Evolutionary conservation across 2,888 invertebrate genomes (phyloP), one percentile per base, ranked within the genome.

Genomic region (Synergus laeviventris): DNA sequence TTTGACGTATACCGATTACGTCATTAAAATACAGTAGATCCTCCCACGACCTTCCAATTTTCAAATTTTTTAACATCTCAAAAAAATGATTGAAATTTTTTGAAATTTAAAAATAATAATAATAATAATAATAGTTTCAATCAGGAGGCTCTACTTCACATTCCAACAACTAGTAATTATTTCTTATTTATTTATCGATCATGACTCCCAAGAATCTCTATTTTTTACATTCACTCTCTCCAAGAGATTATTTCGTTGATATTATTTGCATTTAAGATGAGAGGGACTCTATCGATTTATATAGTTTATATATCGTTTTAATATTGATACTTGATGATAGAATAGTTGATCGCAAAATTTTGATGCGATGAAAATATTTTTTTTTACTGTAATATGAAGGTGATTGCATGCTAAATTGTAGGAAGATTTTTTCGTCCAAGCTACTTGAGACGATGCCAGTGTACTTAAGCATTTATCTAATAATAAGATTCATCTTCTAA

Each of bases 381-480:
- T 12, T 49, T 49, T 49, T 9, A 49, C n/a, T 18, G n/a, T 49
- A 49, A 49, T 49, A 49, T 8, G 49, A 49, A 49, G 49, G n/a
- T n/a, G n/a, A n/a, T 49, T 18, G 9, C 8, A n/a, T 18, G n/a
- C 49, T 49, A n/a, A 49, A 49, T n/a, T n/a, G 2, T 9, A 49
- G 49, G n/a, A 49, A 9, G 9, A n/a, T n/a, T 18, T 49, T 49
- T 49, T 49, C 49, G n/a, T 49, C n/a, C 7, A 60, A 14, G 8
- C 8, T 60, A 60, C 8, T 60, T 31, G 31, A 31, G 60, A 60
- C 36, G 60, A 42, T 66, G 45, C 16, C 24, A 66, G 66, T 31
- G 45, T 39, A 45, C 45, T 42, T 42, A 12, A 66, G 64, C 64
- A 66, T 66, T 45, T 66, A 62, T 66, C 14, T 66, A 21, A 42